Conservation (phyloP, 2,888 invertebrate genomes). For the Leptura quadrifasciata region DNA sequence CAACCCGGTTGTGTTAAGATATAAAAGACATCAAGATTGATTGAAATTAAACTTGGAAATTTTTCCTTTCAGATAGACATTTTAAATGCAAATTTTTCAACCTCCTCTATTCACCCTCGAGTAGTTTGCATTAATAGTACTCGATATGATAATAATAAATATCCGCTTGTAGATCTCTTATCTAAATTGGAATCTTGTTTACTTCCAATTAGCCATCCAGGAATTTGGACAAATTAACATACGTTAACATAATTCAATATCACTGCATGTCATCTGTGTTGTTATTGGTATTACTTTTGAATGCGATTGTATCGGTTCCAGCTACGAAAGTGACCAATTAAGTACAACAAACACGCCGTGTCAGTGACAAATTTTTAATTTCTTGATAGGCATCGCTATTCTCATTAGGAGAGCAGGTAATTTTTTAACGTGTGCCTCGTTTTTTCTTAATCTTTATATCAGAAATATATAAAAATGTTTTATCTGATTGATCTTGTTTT, state of each 20-base stretch:
- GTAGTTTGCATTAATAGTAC: not conserved
- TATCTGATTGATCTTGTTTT: not conserved
- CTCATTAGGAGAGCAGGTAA: not conserved
- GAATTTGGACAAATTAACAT: not conserved
- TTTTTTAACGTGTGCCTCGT: not conserved
- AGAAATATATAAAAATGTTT: not conserved
- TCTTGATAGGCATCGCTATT: not conserved
- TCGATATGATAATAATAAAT: not conserved
- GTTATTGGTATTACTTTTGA: not conserved
- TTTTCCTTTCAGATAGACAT: no score
- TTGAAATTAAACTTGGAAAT: no score
- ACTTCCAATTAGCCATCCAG: not conserved
- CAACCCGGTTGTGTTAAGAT: no score
- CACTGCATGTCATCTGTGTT: not conserved
- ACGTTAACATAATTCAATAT: conserved; percentile 4
- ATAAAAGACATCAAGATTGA: no score
- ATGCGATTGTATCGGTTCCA: not conserved
- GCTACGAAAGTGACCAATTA: conserved; percentile 2
- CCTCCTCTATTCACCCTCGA: not conserved
- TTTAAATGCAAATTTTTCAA: not conserved
- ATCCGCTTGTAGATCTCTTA: not conserved
- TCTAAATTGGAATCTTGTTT: not conserved
- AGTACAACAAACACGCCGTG: not conserved
- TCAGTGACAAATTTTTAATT: conserved; percentile 4
- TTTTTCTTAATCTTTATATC: not conserved